Conservation (phyloP, 2,888 invertebrate genomes). For the Phortica okadai region DNA sequence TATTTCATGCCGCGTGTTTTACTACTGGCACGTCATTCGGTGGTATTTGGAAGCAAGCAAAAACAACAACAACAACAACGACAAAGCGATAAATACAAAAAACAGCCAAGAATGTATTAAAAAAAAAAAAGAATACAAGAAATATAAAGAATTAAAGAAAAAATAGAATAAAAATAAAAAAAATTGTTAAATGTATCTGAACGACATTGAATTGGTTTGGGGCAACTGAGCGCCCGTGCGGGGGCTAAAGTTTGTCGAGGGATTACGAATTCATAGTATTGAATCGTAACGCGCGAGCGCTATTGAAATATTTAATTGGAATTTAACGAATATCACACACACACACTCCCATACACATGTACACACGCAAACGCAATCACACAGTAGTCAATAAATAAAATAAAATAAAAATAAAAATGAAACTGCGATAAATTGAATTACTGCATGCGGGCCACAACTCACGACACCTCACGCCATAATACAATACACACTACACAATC, state of each 20-base stretch:
- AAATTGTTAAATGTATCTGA: neutral
- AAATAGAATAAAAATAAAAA: neutral
- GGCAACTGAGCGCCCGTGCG: neutral
- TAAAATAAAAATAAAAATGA: slow-evolving; percentile 21
- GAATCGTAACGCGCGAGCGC: slow-evolving; percentile 42
- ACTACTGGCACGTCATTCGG: slow-evolving; percentile 46
- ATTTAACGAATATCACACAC: slow-evolving; percentile 64
- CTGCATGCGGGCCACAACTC: slow-evolving; percentile 10
- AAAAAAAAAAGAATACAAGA: neutral
- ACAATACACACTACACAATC: neutral
- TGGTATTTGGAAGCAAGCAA: slow-evolving; percentile 15
- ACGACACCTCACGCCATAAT: neutral
- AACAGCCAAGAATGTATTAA: neutral
- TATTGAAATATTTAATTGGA: slow-evolving; percentile 70
- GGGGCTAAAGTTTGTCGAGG: slow-evolving; percentile 33
- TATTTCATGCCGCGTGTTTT: slow-evolving; percentile 41
- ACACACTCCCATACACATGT: neutral
- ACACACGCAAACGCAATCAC: neutral
- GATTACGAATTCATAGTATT: slow-evolving; percentile 37
- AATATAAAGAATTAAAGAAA: slow-evolving; percentile 1
- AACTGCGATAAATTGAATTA: slow-evolving; percentile 24
- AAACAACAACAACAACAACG: neutral
- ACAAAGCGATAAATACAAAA: slow-evolving; percentile 25
- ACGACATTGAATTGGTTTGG: neutral
- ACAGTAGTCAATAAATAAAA: neutral